A percentile compares a stretch with the other conserved stretches of the same genome.
phyloP scores from a whole-genome alignment of 2,888 invertebrate genomes.

The Crematogaster levior region DNA sequence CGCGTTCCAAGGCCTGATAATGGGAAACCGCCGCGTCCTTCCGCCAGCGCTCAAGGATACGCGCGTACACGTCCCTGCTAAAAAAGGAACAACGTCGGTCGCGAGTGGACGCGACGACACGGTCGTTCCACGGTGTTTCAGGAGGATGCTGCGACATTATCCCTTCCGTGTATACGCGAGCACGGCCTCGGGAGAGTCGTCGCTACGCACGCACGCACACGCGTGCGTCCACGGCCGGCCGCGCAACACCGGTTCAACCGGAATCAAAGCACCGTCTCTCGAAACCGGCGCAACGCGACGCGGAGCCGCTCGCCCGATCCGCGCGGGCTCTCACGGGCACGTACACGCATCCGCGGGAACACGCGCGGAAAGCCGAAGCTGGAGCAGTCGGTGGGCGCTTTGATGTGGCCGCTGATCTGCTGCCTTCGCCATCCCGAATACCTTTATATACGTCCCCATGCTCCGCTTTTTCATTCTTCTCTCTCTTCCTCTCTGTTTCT shows the following conservation, averaged over 20 bases:
- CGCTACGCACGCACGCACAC: conserved; percentile 58
- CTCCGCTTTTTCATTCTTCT: conserved; percentile 57
- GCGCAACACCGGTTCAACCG: conserved; percentile 80
- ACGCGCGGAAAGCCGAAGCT: conserved; percentile 78
- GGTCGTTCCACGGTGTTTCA: conserved; percentile 68
- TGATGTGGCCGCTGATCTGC: conserved; percentile 82
- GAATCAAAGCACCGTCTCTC: conserved; percentile 78
- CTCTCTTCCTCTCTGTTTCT: conserved; percentile 40
- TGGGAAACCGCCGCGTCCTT: conserved; percentile 18
- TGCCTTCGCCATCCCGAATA: conserved; percentile 82
- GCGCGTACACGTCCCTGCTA: not conserved
- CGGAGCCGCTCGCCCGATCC: conserved; percentile 56
- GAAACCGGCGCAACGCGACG: conserved; percentile 48
- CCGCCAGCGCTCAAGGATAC: conserved; percentile 33
- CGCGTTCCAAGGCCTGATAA: conserved; percentile 19
- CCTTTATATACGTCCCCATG: conserved; percentile 72
- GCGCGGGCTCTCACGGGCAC: conserved; percentile 66
- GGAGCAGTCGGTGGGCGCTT: conserved; percentile 82
- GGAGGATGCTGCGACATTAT: conserved; percentile 75
- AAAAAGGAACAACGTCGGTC: conserved; percentile 31
- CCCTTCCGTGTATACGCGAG: conserved; percentile 65
- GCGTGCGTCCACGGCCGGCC: conserved; percentile 43
- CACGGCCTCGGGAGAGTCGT: conserved; percentile 14
- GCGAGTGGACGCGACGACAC: conserved; percentile 68
- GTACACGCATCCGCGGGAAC: conserved; percentile 70